Conservation (phyloP, 2,888 invertebrate genomes). For the Tipula lateralis region DNA sequence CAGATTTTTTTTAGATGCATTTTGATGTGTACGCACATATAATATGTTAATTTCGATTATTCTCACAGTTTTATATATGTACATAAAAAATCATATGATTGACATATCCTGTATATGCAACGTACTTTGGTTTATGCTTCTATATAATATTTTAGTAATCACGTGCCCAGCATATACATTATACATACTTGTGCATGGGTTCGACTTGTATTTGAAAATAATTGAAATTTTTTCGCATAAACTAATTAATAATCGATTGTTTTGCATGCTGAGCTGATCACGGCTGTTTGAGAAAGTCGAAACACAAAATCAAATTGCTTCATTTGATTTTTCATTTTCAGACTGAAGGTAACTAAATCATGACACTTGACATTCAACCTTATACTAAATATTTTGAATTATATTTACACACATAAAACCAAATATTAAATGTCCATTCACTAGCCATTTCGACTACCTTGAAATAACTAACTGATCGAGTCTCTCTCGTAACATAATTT, state of each 20-base stretch:
- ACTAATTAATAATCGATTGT: not conserved
- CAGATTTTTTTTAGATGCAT: not conserved
- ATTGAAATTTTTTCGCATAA: not conserved
- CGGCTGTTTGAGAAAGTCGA: not conserved
- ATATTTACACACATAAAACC: not conserved
- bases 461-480: not conserved
- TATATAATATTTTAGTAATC: not conserved
- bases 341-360: not conserved
- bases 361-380: constrained; percentile 19
- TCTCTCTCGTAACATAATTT: not conserved
- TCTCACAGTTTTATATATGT: not conserved
- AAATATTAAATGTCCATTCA: not conserved
- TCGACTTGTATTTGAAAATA: not conserved
- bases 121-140: not conserved
- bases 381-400: not conserved
- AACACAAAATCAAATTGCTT: not conserved
- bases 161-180: not conserved
- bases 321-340: no score
- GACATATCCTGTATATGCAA: not conserved
- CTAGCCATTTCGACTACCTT: constrained; percentile 9
- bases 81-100: not conserved
- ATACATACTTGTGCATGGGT: no score
- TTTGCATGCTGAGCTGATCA: not conserved
- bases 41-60: not conserved
- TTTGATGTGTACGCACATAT: no score